Percentiles rank a stretch among this genome's conserved stretches.
Evolutionary conservation across 2,797 vertebrate genomes (phyloP).

Genomic region (Euphonia xanthogaster): DNA sequence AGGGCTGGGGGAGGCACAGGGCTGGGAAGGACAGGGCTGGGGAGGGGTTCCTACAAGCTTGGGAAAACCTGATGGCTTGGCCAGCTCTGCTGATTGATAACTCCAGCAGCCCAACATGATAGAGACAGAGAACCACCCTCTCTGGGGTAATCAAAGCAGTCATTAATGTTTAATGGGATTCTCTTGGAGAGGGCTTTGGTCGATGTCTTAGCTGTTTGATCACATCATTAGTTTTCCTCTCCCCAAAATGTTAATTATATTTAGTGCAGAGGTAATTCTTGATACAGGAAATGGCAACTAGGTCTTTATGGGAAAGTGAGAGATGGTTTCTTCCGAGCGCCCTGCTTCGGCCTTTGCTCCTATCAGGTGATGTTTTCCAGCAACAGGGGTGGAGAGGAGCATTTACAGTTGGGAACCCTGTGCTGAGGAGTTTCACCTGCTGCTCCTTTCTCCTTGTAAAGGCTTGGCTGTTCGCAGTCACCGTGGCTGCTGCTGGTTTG

Average conservation of each 20-base stretch:
- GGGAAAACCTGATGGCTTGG: not conserved
- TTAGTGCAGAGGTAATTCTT: not conserved
- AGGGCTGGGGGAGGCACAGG: too few species aligned
- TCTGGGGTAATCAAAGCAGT: not conserved
- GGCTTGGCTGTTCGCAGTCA: not conserved
- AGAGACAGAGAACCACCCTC: not conserved
- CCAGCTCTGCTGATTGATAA: not conserved
- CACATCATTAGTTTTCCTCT: rapidly evolving
- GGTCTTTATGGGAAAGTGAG: not conserved
- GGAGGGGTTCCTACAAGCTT: not conserved
- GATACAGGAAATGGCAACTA: not conserved
- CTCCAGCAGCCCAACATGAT: not conserved
- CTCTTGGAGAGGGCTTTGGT: not conserved
- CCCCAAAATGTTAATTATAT: not conserved
- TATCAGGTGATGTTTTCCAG: not conserved
- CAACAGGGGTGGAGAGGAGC: not conserved
- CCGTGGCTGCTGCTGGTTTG: not conserved
- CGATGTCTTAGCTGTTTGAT: not conserved
- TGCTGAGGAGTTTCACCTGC: not conserved
- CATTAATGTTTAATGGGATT: not conserved
- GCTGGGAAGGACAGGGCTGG: not conserved
- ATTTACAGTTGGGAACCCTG: not conserved
- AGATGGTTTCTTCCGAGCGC: not conserved
- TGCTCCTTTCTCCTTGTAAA: not conserved
- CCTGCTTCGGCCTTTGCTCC: not conserved